Base-by-base conservation (phyloP, 1,140 invertebrate genomes). In the Drosophila serrata region DNA sequence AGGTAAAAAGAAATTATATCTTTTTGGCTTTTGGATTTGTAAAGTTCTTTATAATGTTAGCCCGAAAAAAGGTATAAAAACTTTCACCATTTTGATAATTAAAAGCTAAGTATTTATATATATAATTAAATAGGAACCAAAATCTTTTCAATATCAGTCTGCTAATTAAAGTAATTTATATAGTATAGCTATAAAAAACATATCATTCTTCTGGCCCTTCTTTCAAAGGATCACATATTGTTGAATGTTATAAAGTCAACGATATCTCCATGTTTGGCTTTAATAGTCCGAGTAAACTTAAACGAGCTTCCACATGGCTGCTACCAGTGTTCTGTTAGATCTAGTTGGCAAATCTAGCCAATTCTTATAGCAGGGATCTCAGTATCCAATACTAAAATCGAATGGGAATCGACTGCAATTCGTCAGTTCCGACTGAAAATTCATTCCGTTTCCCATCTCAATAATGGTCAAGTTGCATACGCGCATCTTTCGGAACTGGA, bases 1-100 rank as follows among this genome's bases (percentile, higher is more conserved):
- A 79, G 49, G 46, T 79, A 51, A n/a, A 27, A 53, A 65, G 45
- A 64, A 82, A 82, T 82, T 82, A 82, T 79, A 72, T 82, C 64
- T 67, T 72, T 82, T 53, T 62, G 77, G n/a, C n/a, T n/a, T 79
- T 75, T 55, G 62, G 62, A 65, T 49, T 73, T 77, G 55, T 19
- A 33, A 45, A 22, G 17, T 60, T 60, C 19, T 4, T 15, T 24
- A 42, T 51, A 11, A 33, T 51, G 29, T 51, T 19, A 19, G n/a
- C 0, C 4, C 13, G 15, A 33, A 33, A 51, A 51, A 33, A 33
- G 13, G 46, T 31, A 11, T 0, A 12, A 49, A 12, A 49, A 49
- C n/a, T 49, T 49, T 31, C 6, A 31, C 46, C 12, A 49, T 17
- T 29, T 48, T 48, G 8, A 29, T 19, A 17, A 17, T n/a, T 31